Conservation (phyloP, 2,113 vertebrate genomes). For the Gila orcuttii region DNA sequence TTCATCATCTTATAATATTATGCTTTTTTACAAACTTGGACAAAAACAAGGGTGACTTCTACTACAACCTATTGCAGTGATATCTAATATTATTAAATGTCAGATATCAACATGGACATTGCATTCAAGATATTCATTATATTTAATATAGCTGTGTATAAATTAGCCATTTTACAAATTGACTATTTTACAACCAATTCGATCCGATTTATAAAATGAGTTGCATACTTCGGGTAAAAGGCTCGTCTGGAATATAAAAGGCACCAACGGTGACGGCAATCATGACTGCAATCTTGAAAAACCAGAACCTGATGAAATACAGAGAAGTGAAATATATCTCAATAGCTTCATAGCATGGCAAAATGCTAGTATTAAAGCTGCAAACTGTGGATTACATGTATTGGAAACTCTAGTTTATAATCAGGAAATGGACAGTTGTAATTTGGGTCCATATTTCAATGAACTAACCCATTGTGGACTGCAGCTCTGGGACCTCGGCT, state of each 20-base stretch:
- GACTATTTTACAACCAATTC: neutral
- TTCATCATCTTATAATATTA: no score
- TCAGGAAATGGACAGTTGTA: neutral
- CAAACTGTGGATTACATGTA: neutral
- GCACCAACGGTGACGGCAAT: conserved; percentile 87
- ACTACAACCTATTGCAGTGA: neutral
- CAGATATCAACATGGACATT: neutral
- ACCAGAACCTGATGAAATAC: conserved; percentile 86
- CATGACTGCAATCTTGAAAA: conserved; percentile 89
- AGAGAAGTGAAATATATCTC: neutral
- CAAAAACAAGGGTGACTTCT: neutral
- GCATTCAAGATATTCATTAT: neutral
- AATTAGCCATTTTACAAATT: neutral
- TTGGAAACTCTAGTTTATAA: neutral
- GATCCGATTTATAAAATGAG: neutral
- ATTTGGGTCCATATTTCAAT: conserved; percentile 50
- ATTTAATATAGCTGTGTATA: neutral
- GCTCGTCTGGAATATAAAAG: conserved; percentile 91
- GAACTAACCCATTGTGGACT: conserved; percentile 88
- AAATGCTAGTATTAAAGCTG: neutral
- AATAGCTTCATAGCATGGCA: neutral
- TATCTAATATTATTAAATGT: neutral
- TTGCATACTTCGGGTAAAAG: conserved; percentile 82
- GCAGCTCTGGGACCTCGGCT: conserved; percentile 86
- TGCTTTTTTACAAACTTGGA: neutral